Evolutionary conservation across 2,113 vertebrate genomes (phyloP).

Genomic region (Nannospalax galili): DNA sequence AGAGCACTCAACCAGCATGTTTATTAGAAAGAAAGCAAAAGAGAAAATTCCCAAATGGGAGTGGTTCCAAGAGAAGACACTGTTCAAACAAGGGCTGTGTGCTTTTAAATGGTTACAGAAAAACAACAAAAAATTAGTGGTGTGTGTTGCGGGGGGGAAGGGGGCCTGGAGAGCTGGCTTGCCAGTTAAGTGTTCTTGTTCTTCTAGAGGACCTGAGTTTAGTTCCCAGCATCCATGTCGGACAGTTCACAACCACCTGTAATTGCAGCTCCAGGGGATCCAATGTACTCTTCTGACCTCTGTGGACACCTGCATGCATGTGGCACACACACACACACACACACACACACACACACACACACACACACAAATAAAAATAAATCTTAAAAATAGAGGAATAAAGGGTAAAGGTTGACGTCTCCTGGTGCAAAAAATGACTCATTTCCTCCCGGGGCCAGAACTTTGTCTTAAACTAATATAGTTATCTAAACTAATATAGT

Average conservation of each 20-base stretch:
- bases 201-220: not conserved
- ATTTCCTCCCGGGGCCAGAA: not conserved
- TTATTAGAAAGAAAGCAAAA: not conserved
- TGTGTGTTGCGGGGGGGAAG: too few relatives aligned
- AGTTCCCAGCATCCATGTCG: not conserved
- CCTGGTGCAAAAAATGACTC: not conserved
- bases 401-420: not conserved
- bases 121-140: not conserved
- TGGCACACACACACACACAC: not conserved
- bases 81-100: not conserved
- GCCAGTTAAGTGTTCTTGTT: not conserved
- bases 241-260: not conserved
- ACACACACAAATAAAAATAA: not conserved
- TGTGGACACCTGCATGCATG: not conserved
- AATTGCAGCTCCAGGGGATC: not conserved
- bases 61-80: not conserved
- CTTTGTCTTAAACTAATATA: not conserved
- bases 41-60: not conserved
- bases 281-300: not conserved
- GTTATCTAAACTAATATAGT: not conserved
- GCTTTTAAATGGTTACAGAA: not conserved
- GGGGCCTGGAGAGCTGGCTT: too few relatives aligned
- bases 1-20: not conserved
- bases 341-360: not conserved
- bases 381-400: not conserved